phyloP scores from a whole-genome alignment of 2,797 vertebrate genomes.

The Onychomys arenicola region DNA sequence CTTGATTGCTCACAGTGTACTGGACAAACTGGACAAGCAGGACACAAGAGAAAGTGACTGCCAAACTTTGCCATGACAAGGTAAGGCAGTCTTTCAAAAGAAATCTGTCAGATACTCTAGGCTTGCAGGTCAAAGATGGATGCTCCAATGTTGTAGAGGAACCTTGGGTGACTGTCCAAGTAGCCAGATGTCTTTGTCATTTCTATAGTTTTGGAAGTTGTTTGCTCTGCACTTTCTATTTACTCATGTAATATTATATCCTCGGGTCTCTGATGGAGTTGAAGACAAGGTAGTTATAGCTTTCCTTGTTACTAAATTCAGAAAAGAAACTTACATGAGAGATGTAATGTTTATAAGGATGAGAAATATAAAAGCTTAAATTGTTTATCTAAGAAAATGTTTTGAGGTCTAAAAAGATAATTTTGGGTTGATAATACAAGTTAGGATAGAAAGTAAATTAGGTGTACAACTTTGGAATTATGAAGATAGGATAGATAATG shows the following conservation, averaged over 20 bases:
- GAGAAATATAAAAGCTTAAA: background rate
- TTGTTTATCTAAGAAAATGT: background rate
- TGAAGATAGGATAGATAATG: background rate
- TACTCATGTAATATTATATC: background rate
- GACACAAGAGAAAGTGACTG: background rate
- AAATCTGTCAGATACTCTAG: background rate
- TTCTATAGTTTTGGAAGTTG: background rate
- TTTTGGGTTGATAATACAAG: background rate
- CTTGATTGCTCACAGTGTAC: background rate
- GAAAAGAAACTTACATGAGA: background rate
- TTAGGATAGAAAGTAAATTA: background rate
- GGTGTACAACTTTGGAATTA: background rate
- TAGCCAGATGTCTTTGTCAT: background rate
- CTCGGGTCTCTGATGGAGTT: background rate
- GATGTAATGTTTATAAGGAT: background rate
- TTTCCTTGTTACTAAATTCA: background rate
- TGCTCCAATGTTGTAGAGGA: background rate
- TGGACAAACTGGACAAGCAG: background rate
- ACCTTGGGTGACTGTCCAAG: background rate
- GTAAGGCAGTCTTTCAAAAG: background rate
- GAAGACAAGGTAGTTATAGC: background rate
- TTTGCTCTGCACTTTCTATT: background rate
- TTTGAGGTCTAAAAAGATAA: background rate
- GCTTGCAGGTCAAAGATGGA: background rate
- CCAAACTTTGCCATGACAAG: background rate